phyloP scores from a whole-genome alignment of 2,797 vertebrate genomes.

The Eospalax fontanierii region DNA sequence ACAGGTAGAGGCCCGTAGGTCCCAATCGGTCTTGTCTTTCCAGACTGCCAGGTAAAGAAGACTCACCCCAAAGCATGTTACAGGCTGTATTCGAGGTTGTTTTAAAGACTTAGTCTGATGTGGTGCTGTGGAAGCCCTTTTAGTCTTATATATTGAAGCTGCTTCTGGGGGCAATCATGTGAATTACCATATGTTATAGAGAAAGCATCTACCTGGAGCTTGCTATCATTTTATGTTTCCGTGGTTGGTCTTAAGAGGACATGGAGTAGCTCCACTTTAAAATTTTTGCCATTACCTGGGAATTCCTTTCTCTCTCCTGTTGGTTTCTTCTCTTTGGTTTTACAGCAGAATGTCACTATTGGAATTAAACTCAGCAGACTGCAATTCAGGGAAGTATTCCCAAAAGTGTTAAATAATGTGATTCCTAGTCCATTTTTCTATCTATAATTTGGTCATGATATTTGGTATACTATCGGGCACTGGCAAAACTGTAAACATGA shows the following conservation, averaged over 20 bases:
- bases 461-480: background rate
- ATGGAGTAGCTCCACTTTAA: background rate
- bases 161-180: background rate
- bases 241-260: too few species aligned
- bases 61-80: background rate
- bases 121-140: background rate
- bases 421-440: constrained; percentile 1
- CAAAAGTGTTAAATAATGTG: background rate
- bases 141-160: background rate
- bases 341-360: background rate
- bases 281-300: background rate
- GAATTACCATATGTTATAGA: background rate
- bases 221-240: background rate
- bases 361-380: constrained; percentile 13
- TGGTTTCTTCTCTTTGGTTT: background rate
- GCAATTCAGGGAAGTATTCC: background rate
- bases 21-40: background rate
- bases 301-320: constrained; percentile 22
- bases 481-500: background rate
- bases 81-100: background rate
- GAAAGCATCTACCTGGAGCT: background rate
- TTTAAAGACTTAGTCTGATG: background rate
- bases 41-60: background rate
- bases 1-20: background rate
- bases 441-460: constrained; percentile 21